Conservation (phyloP, 1,140 invertebrate genomes). For the Lordiphosa clarofinis region DNA sequence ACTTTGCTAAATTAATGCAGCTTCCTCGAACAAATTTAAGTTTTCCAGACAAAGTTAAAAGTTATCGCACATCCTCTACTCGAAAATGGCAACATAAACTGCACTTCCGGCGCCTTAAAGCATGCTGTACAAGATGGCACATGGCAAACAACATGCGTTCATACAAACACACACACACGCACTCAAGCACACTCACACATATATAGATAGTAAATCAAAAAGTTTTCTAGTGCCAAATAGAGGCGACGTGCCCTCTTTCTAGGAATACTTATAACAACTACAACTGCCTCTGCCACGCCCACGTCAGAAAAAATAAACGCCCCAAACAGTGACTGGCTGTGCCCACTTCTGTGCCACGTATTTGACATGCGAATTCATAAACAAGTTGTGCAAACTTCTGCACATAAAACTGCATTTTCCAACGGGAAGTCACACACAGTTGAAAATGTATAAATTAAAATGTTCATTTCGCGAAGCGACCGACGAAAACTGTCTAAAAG, state of each 20-base stretch:
- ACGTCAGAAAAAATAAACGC: background rate
- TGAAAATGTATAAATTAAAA: slow-evolving; percentile 71
- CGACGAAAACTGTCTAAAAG: slow-evolving; percentile 20
- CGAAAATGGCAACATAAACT: slow-evolving; percentile 46
- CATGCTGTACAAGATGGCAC: slow-evolving; percentile 22
- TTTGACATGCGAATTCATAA: slow-evolving; percentile 74
- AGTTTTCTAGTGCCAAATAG: slow-evolving; percentile 66
- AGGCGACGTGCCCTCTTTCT: slow-evolving; percentile 24
- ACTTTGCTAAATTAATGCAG: background rate
- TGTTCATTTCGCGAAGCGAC: slow-evolving; percentile 48
- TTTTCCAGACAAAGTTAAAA: background rate
- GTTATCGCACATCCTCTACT: slow-evolving; percentile 9
- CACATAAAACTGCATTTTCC: slow-evolving; percentile 57
- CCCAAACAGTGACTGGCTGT: slow-evolving; percentile 5
- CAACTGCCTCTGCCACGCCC: slow-evolving; percentile 38
- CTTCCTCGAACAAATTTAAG: background rate
- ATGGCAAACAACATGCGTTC: slow-evolving; percentile 17
- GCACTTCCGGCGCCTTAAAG: slow-evolving; percentile 52
- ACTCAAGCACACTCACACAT: slow-evolving; percentile 7
- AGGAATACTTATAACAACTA: slow-evolving; percentile 50
- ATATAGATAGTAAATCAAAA: slow-evolving; percentile 63
- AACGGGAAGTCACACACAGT: slow-evolving; percentile 56
- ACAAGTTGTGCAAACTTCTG: slow-evolving; percentile 69
- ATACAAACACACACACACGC: slow-evolving; percentile 8
- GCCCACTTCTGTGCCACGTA: slow-evolving; percentile 67